Percentiles rank a stretch among this genome's conserved stretches.
phyloP scores from a whole-genome alignment of 2,797 vertebrate species.

The Hozukius guyotensis region DNA sequence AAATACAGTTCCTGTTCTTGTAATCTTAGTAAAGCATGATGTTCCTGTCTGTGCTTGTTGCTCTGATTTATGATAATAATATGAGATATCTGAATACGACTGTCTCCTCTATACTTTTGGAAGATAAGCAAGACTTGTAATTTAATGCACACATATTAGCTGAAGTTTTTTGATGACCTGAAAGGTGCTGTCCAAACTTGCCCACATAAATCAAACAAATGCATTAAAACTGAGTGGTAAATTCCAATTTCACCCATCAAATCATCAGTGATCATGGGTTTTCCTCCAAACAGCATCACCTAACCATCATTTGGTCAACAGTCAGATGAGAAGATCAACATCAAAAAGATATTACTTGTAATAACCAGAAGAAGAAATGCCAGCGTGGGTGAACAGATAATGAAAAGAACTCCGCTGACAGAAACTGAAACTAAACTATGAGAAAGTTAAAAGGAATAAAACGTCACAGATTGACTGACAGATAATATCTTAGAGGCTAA shows the following conservation, averaged over 20 bases:
- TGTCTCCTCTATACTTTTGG: background rate
- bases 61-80: background rate
- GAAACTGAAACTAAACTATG: constrained; percentile 12
- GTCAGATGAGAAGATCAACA: background rate
- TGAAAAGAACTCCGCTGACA: background rate
- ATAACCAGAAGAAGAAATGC: background rate
- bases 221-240: background rate
- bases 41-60: background rate
- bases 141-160: background rate
- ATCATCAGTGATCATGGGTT: too few relatives aligned
- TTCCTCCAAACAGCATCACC: background rate
- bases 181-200: background rate
- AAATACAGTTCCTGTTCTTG: background rate
- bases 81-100: background rate
- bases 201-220: background rate
- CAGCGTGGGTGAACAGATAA: background rate
- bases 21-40: background rate
- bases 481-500: background rate
- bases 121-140: background rate
- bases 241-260: background rate
- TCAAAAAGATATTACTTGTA: background rate
- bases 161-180: background rate
- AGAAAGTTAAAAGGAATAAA: constrained; percentile 1
- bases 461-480: background rate
- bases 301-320: background rate